Conservation (phyloP, 2,113 vertebrate genomes). For the Sinocyclocheilus rhinocerous region DNA sequence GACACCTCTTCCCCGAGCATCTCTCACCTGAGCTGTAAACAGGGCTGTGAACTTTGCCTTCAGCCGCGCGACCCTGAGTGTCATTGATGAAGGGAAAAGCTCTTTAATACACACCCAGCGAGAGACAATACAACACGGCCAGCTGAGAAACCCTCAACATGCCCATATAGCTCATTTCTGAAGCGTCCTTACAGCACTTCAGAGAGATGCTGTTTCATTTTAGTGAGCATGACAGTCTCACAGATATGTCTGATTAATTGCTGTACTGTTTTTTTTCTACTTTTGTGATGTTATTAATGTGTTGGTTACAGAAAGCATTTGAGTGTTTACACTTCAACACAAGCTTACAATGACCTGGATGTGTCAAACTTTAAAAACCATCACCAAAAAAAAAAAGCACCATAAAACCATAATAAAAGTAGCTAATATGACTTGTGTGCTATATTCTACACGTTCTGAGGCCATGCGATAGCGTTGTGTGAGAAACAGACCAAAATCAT, state of each 20-base stretch:
- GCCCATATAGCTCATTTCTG: neutral
- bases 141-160: constrained; percentile 33
- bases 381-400: neutral
- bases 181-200: neutral
- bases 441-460: neutral
- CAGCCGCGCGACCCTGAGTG: constrained; percentile 75
- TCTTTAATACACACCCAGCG: constrained; percentile 72
- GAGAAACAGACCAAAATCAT: neutral
- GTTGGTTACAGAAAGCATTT: neutral
- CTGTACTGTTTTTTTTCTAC: neutral
- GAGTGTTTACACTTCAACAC: neutral
- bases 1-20: constrained; percentile 68
- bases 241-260: neutral
- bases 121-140: constrained; percentile 74
- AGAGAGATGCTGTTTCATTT: neutral
- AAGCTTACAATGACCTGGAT: neutral
- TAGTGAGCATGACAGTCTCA: neutral
- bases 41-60: constrained; percentile 69
- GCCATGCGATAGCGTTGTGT: neutral
- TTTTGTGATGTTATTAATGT: neutral
- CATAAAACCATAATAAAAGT: neutral
- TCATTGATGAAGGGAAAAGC: constrained; percentile 78
- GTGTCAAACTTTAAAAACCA: neutral
- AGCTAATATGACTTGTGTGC: neutral
- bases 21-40: constrained; percentile 76